Evolutionary conservation across 2,797 vertebrate genomes (phyloP), one percentile per base, ranked within the genome.

Genomic region (Adelosebastes latens): DNA sequence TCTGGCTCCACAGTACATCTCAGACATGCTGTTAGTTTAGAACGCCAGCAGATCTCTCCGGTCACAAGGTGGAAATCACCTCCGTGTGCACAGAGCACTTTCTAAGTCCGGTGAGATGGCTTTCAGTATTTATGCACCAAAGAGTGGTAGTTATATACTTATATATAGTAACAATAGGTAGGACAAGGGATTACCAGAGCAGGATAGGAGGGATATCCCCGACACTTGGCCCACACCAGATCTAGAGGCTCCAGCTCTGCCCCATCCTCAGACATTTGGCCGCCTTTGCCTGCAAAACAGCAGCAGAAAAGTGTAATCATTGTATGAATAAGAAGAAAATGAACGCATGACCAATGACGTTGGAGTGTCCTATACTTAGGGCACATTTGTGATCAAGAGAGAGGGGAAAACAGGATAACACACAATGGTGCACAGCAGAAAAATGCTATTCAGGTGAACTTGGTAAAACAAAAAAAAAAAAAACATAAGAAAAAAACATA

Each of bases 171-270:
- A 56, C 18, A 32, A 2, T 13, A 29, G 6, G 7, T 20, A 14
- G 60, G 42, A 42, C 6, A 27, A 42, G 1, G 31, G 92, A 93
- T 97, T 93, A 99, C 99, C 97, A 99, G 92, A 87, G 99, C 99
- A 70, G 98, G 98, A 92, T 99, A 99, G 86, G 99, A 99, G 69
- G 99, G 99, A 63, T 99, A 99, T 56, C 99, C 99, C 81, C 99
- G 96, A 90, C 98, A 99, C 92, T 99, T 99, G 77, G 99, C 98
- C 98, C 99, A 99, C 90, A 99, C 99, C 14, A 99, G 96, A 86
- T 98, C 98, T 81, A 99, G 90, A 84, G 98, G 96, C 88, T 99
- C 97, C 88, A 99, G 96, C 91, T 98, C 97, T 4, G 93, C 86
- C 20, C 95, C 95, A 52, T 96, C 96, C 79, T 98, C 97, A 75